Base-by-base conservation (phyloP, 2,113 vertebrate genomes). In the Haplochromis burtoni region DNA sequence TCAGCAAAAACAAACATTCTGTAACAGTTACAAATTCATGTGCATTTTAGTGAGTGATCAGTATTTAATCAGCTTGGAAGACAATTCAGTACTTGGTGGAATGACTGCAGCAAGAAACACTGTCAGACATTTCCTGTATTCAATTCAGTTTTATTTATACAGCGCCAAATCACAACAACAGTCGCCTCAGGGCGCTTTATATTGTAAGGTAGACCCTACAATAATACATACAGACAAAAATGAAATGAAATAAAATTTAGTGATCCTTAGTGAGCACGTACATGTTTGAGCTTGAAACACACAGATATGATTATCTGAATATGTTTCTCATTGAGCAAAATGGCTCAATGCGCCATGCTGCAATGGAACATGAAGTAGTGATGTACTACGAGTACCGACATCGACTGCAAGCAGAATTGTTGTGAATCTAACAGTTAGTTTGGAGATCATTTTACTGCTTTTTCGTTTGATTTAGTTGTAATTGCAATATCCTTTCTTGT, bases 101-200 rank as follows among this genome's bases (percentile, higher is more conserved):
- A 31, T 0, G 16, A 66, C 4, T 21, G 19, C 7, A n/a, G 33
- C 31, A 66, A 38, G 63, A 40, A 21, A n/a, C 0, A 8, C 19
- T 40, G 35, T 21, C 35, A 40, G n/a, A 68, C 35, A 21, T 63
- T 63, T 63, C 6, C 0, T 33, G 55, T 61, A 33, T 61, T 61
- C 57, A 61, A 6, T 61, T 61, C 29, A 61, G 14, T 33, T 33
- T 59, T 59, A 17, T 59, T 59, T 59, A 59, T 17, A 31, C 3
- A 9, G 55, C 13, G 0, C 12, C 54, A 57, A 57, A 57, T 57
- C 3, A 57, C 13, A 57, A 29, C 2, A 9, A 9, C 26, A 59
- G 55, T 6, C 1, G 0, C 55, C 0, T 59, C 3, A 29, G 9
- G 24, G 55, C 0, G 1, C 55, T 29, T 59, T 59, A 59, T 57